Evolutionary conservation across 2,888 invertebrate genomes (phyloP), one percentile per base, ranked within the genome.

Genomic region (Microctonus aethiopoides): DNA sequence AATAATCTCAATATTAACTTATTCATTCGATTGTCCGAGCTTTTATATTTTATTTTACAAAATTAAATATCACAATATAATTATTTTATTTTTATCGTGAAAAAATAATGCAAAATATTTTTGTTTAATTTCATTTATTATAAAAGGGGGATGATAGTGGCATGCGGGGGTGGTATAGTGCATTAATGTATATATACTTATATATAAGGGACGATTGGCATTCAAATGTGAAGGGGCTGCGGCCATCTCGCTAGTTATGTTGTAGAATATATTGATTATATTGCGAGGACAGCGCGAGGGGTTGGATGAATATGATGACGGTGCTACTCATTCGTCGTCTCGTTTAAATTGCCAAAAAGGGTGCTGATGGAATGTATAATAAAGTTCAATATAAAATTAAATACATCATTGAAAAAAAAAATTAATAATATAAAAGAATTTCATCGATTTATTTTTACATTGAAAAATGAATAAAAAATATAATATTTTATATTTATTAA

Each of bases 251-350:
- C 16, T 79, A 85, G 83, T 85, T 85, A 84, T 83, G 85, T 81
- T 41, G 13, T 84, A 83, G 84, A 83, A 84, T 85, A 85, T 85
- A 86, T 86, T 86, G 86, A 86, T 86, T 86, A 86, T 85, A 84
- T 41, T 29, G 29, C 29, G 29, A 29, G 3, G 29, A 7, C 29
- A 29, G n/a, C 5, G 13, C n/a, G 0, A 41, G 41, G 41, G 41
- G 80, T 81, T 81, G 81, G 80, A 73, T 75, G 70, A 75, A 72
- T 72, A 69, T 75, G 77, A 81, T 79, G 80, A 81, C 80, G 82
- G 80, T 78, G 81, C 76, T 75, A 77, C 75, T 69, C n/a, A n/a
- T 5, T 41, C 6, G 41, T 16, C 41, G n/a, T 74, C 75, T 72
- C n/a, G 5, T 57, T 2, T 24, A 10, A 26, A 10, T 22, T 6